Conservation (phyloP, 2,113 vertebrate species). For the Otocyon megalotis region DNA sequence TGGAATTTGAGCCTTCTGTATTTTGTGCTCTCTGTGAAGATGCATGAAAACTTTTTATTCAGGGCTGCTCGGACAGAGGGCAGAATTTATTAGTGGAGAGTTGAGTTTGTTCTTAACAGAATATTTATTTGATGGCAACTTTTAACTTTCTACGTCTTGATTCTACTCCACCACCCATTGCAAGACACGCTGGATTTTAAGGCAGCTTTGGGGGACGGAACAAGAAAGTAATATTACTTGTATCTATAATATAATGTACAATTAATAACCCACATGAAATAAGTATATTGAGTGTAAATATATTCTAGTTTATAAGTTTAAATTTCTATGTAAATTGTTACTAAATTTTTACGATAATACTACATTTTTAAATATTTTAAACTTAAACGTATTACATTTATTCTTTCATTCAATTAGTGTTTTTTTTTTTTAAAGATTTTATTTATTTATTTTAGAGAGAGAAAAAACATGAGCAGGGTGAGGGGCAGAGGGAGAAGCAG, state of each 20-base stretch:
- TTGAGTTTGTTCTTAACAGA: not conserved
- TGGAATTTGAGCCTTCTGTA: not conserved
- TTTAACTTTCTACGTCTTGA: not conserved
- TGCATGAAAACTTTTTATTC: not conserved
- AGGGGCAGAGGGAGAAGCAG: too few relatives aligned
- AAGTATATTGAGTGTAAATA: not conserved
- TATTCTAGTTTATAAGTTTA: not conserved
- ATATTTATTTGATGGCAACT: not conserved
- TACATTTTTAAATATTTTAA: not conserved
- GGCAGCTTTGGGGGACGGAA: not conserved
- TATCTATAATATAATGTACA: not conserved
- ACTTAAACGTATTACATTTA: not conserved
- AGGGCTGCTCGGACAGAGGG: not conserved
- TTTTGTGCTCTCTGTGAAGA: conserved; percentile 19
- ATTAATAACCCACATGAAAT: not conserved
- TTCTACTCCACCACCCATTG: not conserved
- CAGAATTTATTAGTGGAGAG: not conserved
- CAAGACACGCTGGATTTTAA: not conserved
- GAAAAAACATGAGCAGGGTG: too few relatives aligned
- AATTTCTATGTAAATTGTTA: not conserved
- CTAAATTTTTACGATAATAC: not conserved
- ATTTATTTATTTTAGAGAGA: too few relatives aligned
- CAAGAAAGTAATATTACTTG: not conserved
- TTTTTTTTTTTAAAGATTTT: not conserved
- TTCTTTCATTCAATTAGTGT: not conserved